Conservation (phyloP, 2,888 invertebrate genomes). For the Microplitis manilae region DNA sequence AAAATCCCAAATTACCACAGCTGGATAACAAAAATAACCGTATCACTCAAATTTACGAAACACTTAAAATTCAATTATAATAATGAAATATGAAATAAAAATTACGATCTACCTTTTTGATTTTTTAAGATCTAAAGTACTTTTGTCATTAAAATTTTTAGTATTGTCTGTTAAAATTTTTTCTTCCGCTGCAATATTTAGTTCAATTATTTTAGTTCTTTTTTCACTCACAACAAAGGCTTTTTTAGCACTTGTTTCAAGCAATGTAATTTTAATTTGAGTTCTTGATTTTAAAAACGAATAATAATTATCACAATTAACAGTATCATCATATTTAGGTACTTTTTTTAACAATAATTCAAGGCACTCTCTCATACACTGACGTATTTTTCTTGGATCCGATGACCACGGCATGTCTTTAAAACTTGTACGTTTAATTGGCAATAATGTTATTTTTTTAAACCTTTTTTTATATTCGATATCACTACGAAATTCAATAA, state of each 20-base stretch:
- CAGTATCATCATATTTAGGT: slow-evolving; percentile 2
- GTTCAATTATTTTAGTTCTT: too few species aligned
- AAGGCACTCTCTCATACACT: slow-evolving; percentile 19
- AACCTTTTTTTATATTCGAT: neutral
- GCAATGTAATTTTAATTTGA: neutral
- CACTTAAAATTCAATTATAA: too few species aligned
- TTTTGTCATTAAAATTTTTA: too few species aligned
- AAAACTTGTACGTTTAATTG: neutral
- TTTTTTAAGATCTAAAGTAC: too few species aligned
- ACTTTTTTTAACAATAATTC: neutral
- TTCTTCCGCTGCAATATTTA: too few species aligned
- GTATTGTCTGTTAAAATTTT: too few species aligned
- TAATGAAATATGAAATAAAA: too few species aligned
- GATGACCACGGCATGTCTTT: neutral
- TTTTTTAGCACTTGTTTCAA: neutral
- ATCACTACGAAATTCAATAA: neutral
- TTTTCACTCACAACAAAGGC: neutral
- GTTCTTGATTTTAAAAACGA: neutral
- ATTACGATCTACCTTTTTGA: too few species aligned
- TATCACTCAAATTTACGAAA: too few species aligned
- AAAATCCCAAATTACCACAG: too few species aligned
- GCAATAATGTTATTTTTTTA: neutral
- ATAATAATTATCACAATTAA: neutral
- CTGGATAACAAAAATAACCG: too few species aligned
- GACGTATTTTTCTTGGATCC: slow-evolving; percentile 33